Base-by-base conservation (phyloP, 2,797 vertebrate genomes). In the Enteromius anoplus region DNA sequence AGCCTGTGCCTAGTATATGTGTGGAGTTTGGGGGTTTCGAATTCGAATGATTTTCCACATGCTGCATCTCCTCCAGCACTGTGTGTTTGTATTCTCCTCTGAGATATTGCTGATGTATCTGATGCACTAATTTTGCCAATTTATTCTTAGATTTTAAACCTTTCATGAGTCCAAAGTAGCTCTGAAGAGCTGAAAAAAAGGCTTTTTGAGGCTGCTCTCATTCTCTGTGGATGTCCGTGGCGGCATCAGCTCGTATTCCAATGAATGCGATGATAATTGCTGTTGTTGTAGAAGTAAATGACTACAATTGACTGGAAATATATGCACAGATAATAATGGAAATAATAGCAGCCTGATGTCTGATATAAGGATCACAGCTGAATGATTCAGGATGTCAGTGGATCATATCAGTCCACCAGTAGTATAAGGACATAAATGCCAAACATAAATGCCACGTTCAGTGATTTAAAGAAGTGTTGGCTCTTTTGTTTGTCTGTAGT, bases 51-150 rank as follows among this genome's bases (percentile, higher is more conserved):
- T 79, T 37, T 40, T 55, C 15, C 62, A 65, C 40, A 47, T 47
- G 12, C 29, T 23, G 42, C 6, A 8, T 68, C 12, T 68, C 77
- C 77, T 40, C 64, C 76, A 34, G 45, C 11, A 0, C 5, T n/a
- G 51, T 32, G 37, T 71, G 66, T 60, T 80, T 80, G 49, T 45
- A 7, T 80, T 69, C 49, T 80, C 66, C 78, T 32, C 66, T 14
- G 78, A 70, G 49, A 68, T 68, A 8, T 8, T 40, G 65, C 34
- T 55, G 14, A 70, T 69, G 37, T 55, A 69, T 69, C 6, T 58
- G n/a, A 80, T 37, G 15, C 42, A 60, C 66, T 71, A 7, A 55
- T 69, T 69, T 80, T 6, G 10, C 65, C 47, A 69, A 42, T 55
- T 80, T 69, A 19, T n/a, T 53, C 32, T 58, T 58, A 42, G 10